Percentiles rank a stretch among this genome's conserved stretches.
Conservation (phyloP, 2,113 vertebrate species). For the Oncorhynchus mykiss region DNA sequence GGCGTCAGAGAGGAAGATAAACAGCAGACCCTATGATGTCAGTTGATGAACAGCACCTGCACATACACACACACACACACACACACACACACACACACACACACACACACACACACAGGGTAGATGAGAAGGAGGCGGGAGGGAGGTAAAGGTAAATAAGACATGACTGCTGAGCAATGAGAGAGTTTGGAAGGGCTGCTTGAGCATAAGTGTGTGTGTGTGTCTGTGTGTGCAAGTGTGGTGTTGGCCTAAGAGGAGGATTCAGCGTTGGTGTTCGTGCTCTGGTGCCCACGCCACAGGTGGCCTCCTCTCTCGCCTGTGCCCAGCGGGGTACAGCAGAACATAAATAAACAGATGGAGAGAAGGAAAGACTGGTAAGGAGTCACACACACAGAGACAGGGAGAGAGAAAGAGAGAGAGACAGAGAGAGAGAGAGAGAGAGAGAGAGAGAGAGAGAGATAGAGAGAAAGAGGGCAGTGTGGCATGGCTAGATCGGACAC, state of each 20-base stretch:
- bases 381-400: conserved; percentile 9
- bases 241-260: neutral
- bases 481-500: neutral
- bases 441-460: neutral
- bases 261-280: neutral
- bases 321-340: conserved; percentile 25
- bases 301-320: conserved; percentile 17
- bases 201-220: neutral
- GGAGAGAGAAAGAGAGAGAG: neutral
- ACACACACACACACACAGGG: neutral
- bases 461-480: neutral
- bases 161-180: conserved; percentile 13
- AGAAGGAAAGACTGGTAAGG: conserved; percentile 14
- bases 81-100: conserved; percentile 11
- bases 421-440: neutral
- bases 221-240: conserved; percentile 7
- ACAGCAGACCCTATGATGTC: conserved; percentile 54
- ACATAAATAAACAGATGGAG: conserved; percentile 38
- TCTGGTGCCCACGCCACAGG: conserved; percentile 21
- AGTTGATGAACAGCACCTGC: conserved; percentile 43
- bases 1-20: conserved; percentile 45
- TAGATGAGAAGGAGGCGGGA: too few relatives aligned
- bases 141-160: neutral
- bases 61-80: neutral
- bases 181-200: neutral